These are phyloP conservation scores for Lithophane semibrunnea DNA, from an alignment of 2,888 invertebrate species.

Conservation along the genomic window DNA sequence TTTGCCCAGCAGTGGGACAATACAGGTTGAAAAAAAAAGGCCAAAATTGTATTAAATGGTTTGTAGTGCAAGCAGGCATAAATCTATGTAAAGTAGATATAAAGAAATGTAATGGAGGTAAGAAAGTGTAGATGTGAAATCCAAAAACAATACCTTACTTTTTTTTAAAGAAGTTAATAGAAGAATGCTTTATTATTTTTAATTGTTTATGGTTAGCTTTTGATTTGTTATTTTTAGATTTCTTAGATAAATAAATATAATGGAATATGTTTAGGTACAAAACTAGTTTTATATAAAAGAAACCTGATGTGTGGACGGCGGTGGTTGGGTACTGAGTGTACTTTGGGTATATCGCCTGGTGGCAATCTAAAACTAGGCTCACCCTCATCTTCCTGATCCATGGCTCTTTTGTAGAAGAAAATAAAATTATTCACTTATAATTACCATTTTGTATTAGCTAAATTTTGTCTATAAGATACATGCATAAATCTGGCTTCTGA, in stretches of 20 bases:
- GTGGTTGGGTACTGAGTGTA: constrained; percentile 86
- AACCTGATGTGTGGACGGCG: constrained; percentile 89
- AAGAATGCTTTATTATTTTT: not conserved
- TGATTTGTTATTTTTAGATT: constrained; percentile 40
- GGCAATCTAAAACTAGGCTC: constrained; percentile 77
- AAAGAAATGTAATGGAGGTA: constrained; percentile 10
- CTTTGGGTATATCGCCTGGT: constrained; percentile 83
- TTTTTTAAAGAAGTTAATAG: not conserved
- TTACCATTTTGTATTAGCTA: not conserved
- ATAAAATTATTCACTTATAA: constrained; percentile 56
- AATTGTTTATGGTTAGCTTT: not conserved
- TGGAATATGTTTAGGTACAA: constrained; percentile 3
- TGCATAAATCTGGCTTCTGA: not conserved
- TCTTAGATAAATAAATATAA: constrained; percentile 12
- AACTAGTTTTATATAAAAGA: constrained; percentile 62
- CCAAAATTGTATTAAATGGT: not conserved
- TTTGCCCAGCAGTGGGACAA: not conserved
- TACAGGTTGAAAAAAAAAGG: not conserved
- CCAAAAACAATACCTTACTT: constrained; percentile 23
- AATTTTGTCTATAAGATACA: not conserved
- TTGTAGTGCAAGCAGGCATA: constrained; percentile 10
- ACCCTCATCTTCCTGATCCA: constrained; percentile 82
- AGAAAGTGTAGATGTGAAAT: constrained; percentile 32
- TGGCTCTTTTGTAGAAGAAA: constrained; percentile 75
- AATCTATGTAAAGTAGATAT: not conserved